Percentiles rank a stretch among this genome's conserved stretches.
These are phyloP conservation scores for Falco concolor DNA, from an alignment of 2,797 vertebrate species.

Conservation along the genomic window DNA sequence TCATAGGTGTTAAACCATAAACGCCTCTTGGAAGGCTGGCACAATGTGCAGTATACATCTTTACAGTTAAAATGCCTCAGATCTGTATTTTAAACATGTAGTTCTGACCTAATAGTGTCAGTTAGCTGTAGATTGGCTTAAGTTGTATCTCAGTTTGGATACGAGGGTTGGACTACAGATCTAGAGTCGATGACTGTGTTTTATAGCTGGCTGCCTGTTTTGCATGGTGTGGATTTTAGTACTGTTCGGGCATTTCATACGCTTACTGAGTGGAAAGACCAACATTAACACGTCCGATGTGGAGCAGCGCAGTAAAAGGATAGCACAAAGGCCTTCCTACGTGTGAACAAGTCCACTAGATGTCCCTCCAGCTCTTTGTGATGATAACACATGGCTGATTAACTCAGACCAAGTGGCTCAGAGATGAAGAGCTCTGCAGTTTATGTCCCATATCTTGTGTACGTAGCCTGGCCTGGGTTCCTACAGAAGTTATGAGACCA, in stretches of 20 bases:
- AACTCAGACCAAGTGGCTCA: background rate
- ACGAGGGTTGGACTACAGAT: background rate
- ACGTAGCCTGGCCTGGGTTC: background rate
- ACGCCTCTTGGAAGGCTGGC: background rate
- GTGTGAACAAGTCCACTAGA: constrained; percentile 44
- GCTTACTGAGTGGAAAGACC: background rate
- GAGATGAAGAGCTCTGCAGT: background rate
- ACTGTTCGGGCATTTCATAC: background rate
- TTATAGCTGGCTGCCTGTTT: background rate
- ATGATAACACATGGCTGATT: background rate
- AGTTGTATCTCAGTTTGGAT: background rate
- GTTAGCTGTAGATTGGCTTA: background rate
- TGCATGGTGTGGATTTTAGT: background rate
- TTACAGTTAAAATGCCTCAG: background rate
- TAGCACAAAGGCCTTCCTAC: background rate
- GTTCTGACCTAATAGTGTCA: background rate
- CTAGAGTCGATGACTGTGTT: background rate
- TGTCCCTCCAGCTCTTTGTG: constrained; percentile 53
- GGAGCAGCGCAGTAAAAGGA: background rate
- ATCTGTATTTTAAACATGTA: background rate
- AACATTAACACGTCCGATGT: background rate
- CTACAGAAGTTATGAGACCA: background rate
- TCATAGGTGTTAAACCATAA: background rate
- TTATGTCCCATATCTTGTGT: background rate
- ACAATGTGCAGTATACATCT: background rate